Base-by-base conservation (phyloP, 2,113 vertebrate genomes). In the Melanocharis versteri region DNA sequence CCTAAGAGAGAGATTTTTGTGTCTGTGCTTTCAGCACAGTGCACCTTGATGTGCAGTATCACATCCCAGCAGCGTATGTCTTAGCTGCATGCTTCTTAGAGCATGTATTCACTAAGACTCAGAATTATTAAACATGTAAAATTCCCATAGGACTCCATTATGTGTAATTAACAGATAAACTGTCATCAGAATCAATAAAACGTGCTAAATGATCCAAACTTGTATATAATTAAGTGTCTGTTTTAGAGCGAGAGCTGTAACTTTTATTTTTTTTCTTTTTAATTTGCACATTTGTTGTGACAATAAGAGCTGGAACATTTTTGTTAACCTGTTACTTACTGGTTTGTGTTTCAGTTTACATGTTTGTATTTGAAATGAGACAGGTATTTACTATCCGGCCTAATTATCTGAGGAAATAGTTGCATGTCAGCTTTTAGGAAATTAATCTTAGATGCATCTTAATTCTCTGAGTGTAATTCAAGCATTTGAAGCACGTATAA, bases 101-200 rank as follows among this genome's bases (percentile, higher is more conserved):
- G 91, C 94, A 89, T 88, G 90, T 72, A 83, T 97, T 98, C 95
- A 12, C 96, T 91, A 95, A 97, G 97, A 96, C 92, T 89, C 72
- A 78, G 97, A 97, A 97, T 98, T 98, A 98, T 98, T 98, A 98
- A 98, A 97, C 93, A 71, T 88, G 95, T 95, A 96, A 97, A 98
- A 98, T 97, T 95, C 97, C 97, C 97, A 89, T 81, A 97, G 97
- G 98, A 98, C 96, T 96, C 97, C 93, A 97, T 98, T 98, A 98
- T 97, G 96, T 98, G 94, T 98, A 98, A 98, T 98, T 98, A 98
- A 98, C 97, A 97, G 96, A 98, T 98, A 98, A 98, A 98, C 97
- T 98, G 97, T 98, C 97, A 98, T 98, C 96, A 97, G 97, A 98
- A 98, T 98, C 98, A 98, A 98, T 98, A 98, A 98, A 98, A 98